Percentiles rank a stretch among this genome's conserved stretches.
phyloP scores from a whole-genome alignment of 2,797 vertebrate genomes.

The Cossypha heuglini region DNA sequence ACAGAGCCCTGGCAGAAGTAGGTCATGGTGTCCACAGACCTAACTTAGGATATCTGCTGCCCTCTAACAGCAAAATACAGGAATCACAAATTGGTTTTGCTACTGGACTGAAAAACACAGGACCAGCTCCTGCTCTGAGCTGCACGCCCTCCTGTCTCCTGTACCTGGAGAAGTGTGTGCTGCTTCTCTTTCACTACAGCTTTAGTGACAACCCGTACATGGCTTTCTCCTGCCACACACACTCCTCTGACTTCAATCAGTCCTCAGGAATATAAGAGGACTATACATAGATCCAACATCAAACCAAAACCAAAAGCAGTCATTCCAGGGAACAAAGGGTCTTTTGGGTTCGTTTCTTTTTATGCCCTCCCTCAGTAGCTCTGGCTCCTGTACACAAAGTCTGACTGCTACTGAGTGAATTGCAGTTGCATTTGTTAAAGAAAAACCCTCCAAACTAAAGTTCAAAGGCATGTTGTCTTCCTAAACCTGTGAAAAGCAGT shows the following conservation, averaged over 20 bases:
- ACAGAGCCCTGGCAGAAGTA: background rate
- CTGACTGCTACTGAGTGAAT: background rate
- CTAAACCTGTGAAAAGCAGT: background rate
- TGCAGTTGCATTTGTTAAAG: background rate
- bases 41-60: constrained; percentile 16
- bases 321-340: background rate
- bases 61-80: constrained; percentile 13
- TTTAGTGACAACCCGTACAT: background rate
- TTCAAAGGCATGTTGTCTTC: background rate
- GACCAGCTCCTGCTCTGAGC: background rate
- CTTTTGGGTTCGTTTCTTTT: background rate
- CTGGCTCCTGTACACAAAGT: background rate
- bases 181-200: rapidly evolving
- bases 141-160: background rate
- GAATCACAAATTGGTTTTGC: background rate
- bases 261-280: background rate
- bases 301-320: background rate
- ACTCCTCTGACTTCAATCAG: background rate
- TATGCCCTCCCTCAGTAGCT: background rate
- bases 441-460: background rate
- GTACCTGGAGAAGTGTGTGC: rapidly evolving
- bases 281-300: background rate
- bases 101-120: background rate
- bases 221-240: background rate
- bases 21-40: background rate